Evolutionary conservation across 2,888 invertebrate species (phyloP), one percentile per base, ranked within the genome.

Genomic region (Stictocephala bisonia): DNA sequence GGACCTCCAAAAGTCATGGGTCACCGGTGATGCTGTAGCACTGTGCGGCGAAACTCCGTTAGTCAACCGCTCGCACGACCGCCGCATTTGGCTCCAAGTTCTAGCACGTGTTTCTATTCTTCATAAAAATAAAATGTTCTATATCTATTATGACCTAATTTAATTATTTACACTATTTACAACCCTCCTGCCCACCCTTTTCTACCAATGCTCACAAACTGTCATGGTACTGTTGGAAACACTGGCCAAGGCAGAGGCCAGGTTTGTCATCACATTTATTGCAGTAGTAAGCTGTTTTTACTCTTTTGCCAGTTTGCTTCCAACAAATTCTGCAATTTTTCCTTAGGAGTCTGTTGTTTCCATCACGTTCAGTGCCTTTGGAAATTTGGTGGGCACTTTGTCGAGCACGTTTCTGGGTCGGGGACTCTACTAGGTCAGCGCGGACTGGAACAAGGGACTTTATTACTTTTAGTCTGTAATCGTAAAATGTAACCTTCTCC

Each of bases 391-490:
- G n/a, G n/a, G n/a, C n/a, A n/a, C n/a, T n/a, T n/a, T n/a, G n/a
- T 13, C 56, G 29, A 1, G 15, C 6, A 3, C 31, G 29, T 27
- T 56, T 56, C 31, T 56, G 56, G 2, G 29, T 11, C 3, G 29
- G 27, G 29, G 27, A 35, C 22, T 60, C 29, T 15, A 9, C 6
- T 15, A 35, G 60, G 9, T 15, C 13, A n/a, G 31, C 60, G 22
- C 1, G 18, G 1, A 22, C 40, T 3, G 60, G 60, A 13, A 60
- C 18, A 13, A 60, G 60, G 3, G 60, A n/a, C 31, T 20, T 60
- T 27, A 60, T 60, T 7, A 60, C 40, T 6, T 60, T 18, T 3
- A 60, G 40, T 24, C 60, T 60, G 22, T 18, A 60, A n/a, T 60
- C 60, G 22, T 60, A 60, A 27, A 60, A 15, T 22, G 60, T 18